phyloP scores from a whole-genome alignment of 1,140 invertebrate species.

The Scaptomyza graminum region DNA sequence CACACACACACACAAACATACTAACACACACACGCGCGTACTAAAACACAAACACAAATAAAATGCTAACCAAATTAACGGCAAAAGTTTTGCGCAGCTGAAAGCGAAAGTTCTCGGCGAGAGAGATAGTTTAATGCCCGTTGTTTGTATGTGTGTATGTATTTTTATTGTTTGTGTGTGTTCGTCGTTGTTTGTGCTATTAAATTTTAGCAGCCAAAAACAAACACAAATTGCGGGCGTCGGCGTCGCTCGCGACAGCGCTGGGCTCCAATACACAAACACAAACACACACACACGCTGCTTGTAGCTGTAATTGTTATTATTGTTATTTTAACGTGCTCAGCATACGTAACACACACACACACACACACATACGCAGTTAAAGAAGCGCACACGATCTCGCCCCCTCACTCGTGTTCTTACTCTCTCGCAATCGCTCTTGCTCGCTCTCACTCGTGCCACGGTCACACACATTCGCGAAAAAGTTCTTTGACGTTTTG shows the following conservation, averaged over 20 bases:
- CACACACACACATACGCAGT: background rate
- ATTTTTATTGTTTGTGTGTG: background rate
- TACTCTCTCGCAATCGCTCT: slow-evolving; percentile 12
- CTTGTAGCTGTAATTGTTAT: slow-evolving; percentile 67
- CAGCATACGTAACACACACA: slow-evolving; percentile 10
- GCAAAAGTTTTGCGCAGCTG: slow-evolving; percentile 48
- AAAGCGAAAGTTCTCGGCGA: slow-evolving; percentile 66
- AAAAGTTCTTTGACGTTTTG: slow-evolving; percentile 82
- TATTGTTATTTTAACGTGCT: slow-evolving; percentile 37
- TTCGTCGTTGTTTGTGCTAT: slow-evolving; percentile 40
- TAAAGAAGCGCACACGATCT: slow-evolving; percentile 15
- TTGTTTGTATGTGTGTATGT: background rate
- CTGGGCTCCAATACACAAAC: slow-evolving; percentile 39
- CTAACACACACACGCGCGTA: background rate
- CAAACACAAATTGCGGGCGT: slow-evolving; percentile 19
- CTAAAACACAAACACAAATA: slow-evolving; percentile 16
- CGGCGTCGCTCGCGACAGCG: slow-evolving; percentile 65
- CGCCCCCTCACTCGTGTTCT: slow-evolving; percentile 13
- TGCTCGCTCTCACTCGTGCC: slow-evolving; percentile 33
- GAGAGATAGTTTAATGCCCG: slow-evolving; percentile 51
- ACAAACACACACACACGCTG: slow-evolving; percentile 25
- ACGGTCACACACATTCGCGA: slow-evolving; percentile 63
- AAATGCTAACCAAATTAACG: slow-evolving; percentile 40
- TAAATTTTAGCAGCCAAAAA: slow-evolving; percentile 42
- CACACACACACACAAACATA: background rate